Evolutionary conservation across 2,113 vertebrate genomes (phyloP), one percentile per base, ranked within the genome.

Genomic region (Neolamprologus modestus): DNA sequence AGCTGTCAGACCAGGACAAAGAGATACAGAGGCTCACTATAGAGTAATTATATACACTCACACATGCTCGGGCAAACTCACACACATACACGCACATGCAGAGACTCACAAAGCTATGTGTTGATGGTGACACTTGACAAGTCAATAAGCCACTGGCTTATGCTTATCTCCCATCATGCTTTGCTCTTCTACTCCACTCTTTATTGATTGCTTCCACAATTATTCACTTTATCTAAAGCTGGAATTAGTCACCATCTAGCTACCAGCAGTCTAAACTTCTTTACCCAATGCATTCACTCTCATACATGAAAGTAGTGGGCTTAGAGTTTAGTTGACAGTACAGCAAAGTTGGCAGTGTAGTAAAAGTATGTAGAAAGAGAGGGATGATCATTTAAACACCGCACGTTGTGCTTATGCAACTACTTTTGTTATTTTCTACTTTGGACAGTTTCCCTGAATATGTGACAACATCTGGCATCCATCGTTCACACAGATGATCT

Each of bases 111-210:
- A 91, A 79, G 42, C 87, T 63, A 50, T 84, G 88, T 90, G 92
- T 93, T 95, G 88, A 93, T 88, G 88, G 92, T 68, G 94, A 95
- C 92, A 95, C 93, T 93, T 96, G 95, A 96, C 93, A 92, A 94
- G 94, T 96, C 95, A 96, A 96, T 96, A 96, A 96, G 90, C 93
- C 92, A 90, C 47, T 87, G 92, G 85, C 88, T 95, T 96, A 89
- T 87, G 78, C 85, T 95, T 96, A 90, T 95, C 95, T 94, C 84
- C 81, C 57, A 81, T 81, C 63, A 82, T 66, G 31, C 90, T 76
- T 84, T 63, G 83, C 88, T 92, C 85, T 89, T 52, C 82, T 85
- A 73, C 88, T 85, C 83, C 87, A 91, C 87, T 92, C 71, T 61
- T 92, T 95, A 96, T 96, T 90, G 95, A 96, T 95, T 91, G 84